Conservation (phyloP, 1,140 invertebrate genomes). For the Drosophila kepulauana region DNA sequence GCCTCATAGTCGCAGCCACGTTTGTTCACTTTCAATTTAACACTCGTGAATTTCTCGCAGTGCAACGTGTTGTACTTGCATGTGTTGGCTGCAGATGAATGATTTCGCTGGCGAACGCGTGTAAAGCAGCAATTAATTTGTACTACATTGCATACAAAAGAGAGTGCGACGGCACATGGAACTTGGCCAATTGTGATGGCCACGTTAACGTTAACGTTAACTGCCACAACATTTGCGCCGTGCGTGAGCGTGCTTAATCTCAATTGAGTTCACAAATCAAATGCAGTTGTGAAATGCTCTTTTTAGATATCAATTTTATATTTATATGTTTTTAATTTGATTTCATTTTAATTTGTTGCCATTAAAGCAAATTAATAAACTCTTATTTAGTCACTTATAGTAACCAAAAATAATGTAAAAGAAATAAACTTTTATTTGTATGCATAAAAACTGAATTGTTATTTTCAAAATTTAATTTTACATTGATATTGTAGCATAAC, state of each 20-base stretch:
- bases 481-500: too few relatives aligned
- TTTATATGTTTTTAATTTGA: too few relatives aligned
- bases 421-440: too few relatives aligned
- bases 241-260: not conserved
- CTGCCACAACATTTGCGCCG: not conserved
- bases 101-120: slow-evolving; percentile 75
- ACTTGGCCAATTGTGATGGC: slow-evolving; percentile 25
- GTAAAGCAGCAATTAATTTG: slow-evolving; percentile 83
- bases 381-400: too few relatives aligned
- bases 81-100: slow-evolving; percentile 75
- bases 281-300: too few relatives aligned
- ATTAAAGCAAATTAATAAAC: too few relatives aligned
- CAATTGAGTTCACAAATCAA: not conserved
- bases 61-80: slow-evolving; percentile 61
- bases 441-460: too few relatives aligned
- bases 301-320: too few relatives aligned
- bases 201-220: slow-evolving; percentile 5
- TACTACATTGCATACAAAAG: slow-evolving; percentile 61
- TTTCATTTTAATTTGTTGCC: too few relatives aligned
- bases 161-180: slow-evolving; percentile 39
- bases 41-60: slow-evolving; percentile 34
- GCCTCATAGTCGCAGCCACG: not conserved
- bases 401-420: too few relatives aligned
- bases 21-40: not conserved
- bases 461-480: too few relatives aligned